Conservation (phyloP, 2,888 invertebrate genomes). For the Brenthis daphne region DNA sequence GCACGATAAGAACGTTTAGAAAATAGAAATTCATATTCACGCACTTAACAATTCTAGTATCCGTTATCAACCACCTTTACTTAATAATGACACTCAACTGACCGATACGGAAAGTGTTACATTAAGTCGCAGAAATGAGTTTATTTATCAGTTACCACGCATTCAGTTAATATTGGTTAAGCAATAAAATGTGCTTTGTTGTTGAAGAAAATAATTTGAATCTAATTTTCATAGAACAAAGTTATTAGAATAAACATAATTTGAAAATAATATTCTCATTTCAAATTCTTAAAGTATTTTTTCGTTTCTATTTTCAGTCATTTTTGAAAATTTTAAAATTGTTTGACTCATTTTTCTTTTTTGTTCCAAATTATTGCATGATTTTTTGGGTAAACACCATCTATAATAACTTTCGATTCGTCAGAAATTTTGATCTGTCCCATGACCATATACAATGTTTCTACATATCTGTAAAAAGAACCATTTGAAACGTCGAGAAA, state of each 20-base stretch:
- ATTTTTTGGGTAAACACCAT: too few relatives aligned
- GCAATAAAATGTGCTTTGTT: too few relatives aligned
- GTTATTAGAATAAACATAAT: background rate
- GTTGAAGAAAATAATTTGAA: background rate
- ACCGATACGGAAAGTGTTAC: constrained; percentile 14
- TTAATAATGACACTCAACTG: constrained; percentile 25
- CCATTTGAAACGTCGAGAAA: too few relatives aligned
- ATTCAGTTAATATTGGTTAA: background rate
- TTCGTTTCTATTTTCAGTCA: too few relatives aligned
- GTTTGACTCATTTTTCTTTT: too few relatives aligned
- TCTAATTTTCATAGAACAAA: background rate
- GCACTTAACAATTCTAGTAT: constrained; percentile 10
- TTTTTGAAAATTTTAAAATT: too few relatives aligned
- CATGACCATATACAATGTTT: too few relatives aligned
- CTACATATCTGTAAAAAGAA: too few relatives aligned
- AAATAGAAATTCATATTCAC: constrained; percentile 22
- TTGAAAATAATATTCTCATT: background rate
- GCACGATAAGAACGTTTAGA: constrained; percentile 23
- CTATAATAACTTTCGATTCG: too few relatives aligned
- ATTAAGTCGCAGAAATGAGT: constrained; percentile 18
- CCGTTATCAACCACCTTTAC: constrained; percentile 18
- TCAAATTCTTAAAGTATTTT: too few relatives aligned
- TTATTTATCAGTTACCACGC: background rate
- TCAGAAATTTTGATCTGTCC: too few relatives aligned
- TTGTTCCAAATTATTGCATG: too few relatives aligned